Conservation (phyloP, 2,888 invertebrate species). For the Dicycla oo region DNA sequence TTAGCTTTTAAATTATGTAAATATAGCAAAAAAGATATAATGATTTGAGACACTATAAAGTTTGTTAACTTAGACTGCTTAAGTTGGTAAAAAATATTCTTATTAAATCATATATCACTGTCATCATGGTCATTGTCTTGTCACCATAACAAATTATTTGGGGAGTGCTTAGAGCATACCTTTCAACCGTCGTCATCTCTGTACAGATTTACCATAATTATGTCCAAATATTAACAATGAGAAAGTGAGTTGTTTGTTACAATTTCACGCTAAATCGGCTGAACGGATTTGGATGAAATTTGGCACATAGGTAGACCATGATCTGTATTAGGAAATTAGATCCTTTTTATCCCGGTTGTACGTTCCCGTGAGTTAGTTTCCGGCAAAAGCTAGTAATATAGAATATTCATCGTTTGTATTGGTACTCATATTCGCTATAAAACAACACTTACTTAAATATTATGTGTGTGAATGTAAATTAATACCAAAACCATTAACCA, state of each 20-base stretch:
- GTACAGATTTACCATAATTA: too few species aligned
- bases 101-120: neutral
- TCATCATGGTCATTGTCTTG: neutral
- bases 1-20: too few species aligned
- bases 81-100: neutral
- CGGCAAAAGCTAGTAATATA: too few species aligned
- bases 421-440: neutral
- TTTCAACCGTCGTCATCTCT: neutral
- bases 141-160: neutral
- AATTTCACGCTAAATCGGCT: too few species aligned
- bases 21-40: neutral
- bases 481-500: conserved; percentile 1
- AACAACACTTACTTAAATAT: neutral
- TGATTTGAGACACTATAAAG: too few species aligned
- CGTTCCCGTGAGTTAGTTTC: too few species aligned
- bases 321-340: too few species aligned
- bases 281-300: too few species aligned
- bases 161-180: neutral
- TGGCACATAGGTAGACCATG: too few species aligned
- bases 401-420: neutral
- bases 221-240: too few species aligned
- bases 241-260: too few species aligned
- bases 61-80: neutral
- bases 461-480: neutral
- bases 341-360: too few species aligned